Percentiles rank a stretch among this genome's conserved stretches.
phyloP scores from a whole-genome alignment of 2,797 vertebrate species.

The Phylloscopus collybita region DNA sequence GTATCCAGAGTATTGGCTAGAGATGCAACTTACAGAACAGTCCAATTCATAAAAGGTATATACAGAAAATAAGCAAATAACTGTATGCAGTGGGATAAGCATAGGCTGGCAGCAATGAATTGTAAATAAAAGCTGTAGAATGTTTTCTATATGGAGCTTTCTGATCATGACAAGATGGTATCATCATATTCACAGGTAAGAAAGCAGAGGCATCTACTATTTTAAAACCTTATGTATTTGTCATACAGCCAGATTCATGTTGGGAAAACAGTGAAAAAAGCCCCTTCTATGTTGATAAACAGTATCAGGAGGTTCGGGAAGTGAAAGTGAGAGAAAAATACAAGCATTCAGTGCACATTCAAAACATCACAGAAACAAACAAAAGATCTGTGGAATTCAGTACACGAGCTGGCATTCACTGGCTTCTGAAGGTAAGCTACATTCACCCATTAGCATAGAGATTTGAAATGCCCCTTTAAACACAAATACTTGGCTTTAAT shows the following conservation, averaged over 20 bases:
- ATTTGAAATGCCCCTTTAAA: background rate
- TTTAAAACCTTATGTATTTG: background rate
- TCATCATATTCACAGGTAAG: background rate
- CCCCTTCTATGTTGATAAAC: background rate
- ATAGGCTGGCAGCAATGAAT: background rate
- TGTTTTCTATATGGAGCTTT: background rate
- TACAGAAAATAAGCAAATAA: background rate
- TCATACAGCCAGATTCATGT: background rate
- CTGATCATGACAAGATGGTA: background rate
- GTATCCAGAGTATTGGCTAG: background rate
- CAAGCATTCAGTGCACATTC: background rate
- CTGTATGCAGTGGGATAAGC: background rate
- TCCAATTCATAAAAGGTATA: background rate
- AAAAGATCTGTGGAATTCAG: background rate
- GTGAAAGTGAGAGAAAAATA: background rate
- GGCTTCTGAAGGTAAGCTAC: background rate
- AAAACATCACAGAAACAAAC: background rate
- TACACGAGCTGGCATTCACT: background rate
- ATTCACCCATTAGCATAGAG: background rate
- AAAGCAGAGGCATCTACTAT: background rate
- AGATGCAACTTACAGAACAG: background rate
- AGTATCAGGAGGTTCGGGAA: background rate
- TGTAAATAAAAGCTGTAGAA: slow-evolving; percentile 6
- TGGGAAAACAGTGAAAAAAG: slow-evolving; percentile 15
- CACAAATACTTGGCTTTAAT: background rate